Conservation (phyloP, 2,113 vertebrate genomes). For the Neofelis nebulosa region DNA sequence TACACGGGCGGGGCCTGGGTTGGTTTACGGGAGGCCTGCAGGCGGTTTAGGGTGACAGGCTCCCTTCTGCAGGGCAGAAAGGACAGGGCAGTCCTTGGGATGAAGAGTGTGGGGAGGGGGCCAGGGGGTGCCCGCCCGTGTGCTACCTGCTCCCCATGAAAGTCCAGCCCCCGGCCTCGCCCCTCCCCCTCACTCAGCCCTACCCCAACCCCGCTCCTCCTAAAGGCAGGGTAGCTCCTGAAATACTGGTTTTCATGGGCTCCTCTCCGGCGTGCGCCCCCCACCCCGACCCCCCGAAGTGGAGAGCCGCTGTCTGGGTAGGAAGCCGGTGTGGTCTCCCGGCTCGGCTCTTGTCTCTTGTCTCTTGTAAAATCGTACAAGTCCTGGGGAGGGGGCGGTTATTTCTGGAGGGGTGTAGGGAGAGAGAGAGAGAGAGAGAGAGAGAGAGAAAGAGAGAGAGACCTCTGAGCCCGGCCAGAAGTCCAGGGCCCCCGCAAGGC, state of each 20-base stretch:
- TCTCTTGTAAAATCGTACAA: neutral
- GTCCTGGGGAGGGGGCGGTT: too few relatives aligned
- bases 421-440: neutral
- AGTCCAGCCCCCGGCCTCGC: neutral
- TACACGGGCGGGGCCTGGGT: slow-evolving; percentile 56
- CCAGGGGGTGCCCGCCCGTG: neutral
- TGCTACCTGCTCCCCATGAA: rapidly evolving
- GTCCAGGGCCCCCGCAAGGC: neutral
- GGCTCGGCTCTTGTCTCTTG: too few relatives aligned
- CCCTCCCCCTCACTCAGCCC: neutral
- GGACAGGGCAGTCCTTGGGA: neutral
- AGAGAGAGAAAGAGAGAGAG: too few relatives aligned
- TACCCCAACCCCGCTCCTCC: neutral
- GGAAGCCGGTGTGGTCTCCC: neutral
- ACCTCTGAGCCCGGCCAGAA: neutral
- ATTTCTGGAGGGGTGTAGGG: too few relatives aligned
- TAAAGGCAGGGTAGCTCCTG: too few relatives aligned
- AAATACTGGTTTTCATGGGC: neutral
- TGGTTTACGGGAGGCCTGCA: slow-evolving; percentile 57
- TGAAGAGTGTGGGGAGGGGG: neutral
- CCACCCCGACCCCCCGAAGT: neutral
- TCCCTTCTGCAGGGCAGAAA: neutral
- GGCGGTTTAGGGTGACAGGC: slow-evolving; percentile 78
- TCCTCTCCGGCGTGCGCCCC: neutral
- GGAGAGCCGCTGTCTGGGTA: neutral